A percentile compares a stretch with the other conserved stretches of the same genome.
Evolutionary conservation across 2,113 vertebrate genomes (phyloP).

Genomic region (Piprites chloris): DNA sequence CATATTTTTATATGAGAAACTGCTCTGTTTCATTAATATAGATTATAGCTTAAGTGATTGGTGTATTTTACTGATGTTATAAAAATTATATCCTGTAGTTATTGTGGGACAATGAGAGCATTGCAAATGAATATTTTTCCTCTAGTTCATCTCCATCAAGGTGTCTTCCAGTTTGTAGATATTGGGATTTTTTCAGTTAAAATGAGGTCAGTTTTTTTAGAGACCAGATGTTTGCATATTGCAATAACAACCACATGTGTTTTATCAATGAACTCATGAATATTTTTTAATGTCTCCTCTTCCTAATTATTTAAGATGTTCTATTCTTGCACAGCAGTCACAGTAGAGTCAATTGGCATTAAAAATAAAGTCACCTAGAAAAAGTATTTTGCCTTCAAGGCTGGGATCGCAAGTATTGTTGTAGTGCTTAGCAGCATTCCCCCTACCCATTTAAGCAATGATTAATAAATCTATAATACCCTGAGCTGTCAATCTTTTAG

Average conservation of each 20-base stretch:
- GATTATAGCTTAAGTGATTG: not conserved
- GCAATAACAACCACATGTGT: not conserved
- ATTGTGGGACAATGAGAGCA: not conserved
- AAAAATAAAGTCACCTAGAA: slow-evolving; percentile 44
- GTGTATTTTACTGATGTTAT: not conserved
- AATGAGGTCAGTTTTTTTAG: not conserved
- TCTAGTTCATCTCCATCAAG: not conserved
- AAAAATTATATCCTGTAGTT: not conserved
- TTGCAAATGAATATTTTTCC: not conserved
- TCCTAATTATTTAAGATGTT: slow-evolving; percentile 17
- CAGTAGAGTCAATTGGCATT: not conserved
- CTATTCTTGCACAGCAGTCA: not conserved
- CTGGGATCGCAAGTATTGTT: not conserved
- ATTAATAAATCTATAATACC: slow-evolving; percentile 75
- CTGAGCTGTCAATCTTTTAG: slow-evolving; percentile 71
- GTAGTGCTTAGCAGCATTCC: slow-evolving; percentile 1
- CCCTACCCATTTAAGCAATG: slow-evolving; percentile 65
- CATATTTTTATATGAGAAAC: not conserved
- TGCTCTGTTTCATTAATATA: not conserved
- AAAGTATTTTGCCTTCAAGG: slow-evolving; percentile 22
- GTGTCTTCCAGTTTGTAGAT: not conserved
- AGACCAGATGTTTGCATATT: not conserved
- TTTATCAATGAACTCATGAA: not conserved
- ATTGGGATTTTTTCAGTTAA: not conserved
- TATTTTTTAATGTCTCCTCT: not conserved